Evolutionary conservation across 2,797 vertebrate genomes (phyloP).

Genomic region (Chaenodraco wilsoni): DNA sequence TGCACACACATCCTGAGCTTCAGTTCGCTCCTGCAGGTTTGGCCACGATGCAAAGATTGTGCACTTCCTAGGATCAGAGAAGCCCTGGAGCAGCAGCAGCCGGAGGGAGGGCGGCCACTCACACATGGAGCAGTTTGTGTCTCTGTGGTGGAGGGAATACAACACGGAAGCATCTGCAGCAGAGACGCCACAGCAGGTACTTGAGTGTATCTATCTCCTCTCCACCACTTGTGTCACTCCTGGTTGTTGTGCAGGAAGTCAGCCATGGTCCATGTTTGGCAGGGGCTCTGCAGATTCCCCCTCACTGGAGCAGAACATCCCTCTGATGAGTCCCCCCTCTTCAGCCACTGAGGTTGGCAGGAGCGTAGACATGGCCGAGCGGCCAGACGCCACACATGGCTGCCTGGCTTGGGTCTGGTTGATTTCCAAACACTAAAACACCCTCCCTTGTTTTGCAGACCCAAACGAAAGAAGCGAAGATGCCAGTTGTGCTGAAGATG

Average conservation of each 20-base stretch:
- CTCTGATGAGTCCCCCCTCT: slow-evolving; percentile 14
- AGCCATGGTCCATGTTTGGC: background rate
- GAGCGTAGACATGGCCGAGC: background rate
- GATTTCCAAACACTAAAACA: slow-evolving; percentile 17
- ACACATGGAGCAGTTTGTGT: slow-evolving; percentile 72
- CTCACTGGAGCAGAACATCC: slow-evolving; percentile 10
- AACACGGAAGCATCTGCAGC: slow-evolving; percentile 53
- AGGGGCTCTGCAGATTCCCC: background rate
- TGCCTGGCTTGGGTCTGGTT: background rate
- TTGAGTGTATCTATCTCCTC: too few species aligned
- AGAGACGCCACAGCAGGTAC: slow-evolving; percentile 24
- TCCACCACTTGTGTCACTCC: background rate
- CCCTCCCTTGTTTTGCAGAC: slow-evolving; percentile 3
- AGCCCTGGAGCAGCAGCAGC: slow-evolving; percentile 84
- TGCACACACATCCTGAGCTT: too few species aligned
- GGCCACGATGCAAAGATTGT: slow-evolving; percentile 86
- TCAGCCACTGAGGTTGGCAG: slow-evolving; percentile 13
- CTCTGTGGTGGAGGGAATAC: slow-evolving; percentile 88
- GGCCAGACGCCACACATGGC: background rate
- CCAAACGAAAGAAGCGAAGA: too few species aligned
- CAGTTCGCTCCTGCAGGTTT: slow-evolving; percentile 75
- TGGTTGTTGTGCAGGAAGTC: background rate
- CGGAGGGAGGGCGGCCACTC: slow-evolving; percentile 55
- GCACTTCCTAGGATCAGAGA: slow-evolving; percentile 86
- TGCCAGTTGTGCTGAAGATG: slow-evolving; percentile 32